phyloP scores from a whole-genome alignment of 2,888 invertebrate genomes.

The Cephus rjabovi region DNA sequence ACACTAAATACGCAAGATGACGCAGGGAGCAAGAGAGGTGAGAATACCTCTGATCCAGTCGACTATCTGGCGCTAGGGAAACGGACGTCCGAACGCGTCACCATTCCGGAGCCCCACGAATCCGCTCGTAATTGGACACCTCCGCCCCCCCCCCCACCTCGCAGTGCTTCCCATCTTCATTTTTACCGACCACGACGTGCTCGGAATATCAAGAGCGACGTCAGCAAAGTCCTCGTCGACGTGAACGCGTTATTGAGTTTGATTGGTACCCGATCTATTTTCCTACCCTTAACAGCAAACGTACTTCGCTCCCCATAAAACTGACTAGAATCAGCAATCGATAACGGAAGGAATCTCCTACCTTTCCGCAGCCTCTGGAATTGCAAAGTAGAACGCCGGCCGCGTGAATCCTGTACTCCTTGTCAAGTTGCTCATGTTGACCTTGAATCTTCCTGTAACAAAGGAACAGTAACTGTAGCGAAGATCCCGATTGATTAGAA shows the following conservation, averaged over 20 bases:
- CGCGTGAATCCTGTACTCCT: constrained; percentile 76
- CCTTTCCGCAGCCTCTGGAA: constrained; percentile 74
- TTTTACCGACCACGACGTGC: constrained; percentile 37
- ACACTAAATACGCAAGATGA: background rate
- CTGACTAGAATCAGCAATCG: background rate
- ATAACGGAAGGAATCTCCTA: constrained; percentile 52
- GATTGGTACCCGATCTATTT: constrained; percentile 44
- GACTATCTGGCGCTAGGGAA: background rate
- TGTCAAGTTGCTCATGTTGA: constrained; percentile 77
- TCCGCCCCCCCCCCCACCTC: background rate
- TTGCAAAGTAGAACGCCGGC: constrained; percentile 74
- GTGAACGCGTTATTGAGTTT: constrained; percentile 43
- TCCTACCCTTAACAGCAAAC: constrained; percentile 1
- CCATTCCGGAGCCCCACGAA: background rate
- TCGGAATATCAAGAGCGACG: constrained; percentile 34
- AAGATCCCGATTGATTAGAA: background rate
- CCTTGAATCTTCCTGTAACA: constrained; percentile 76
- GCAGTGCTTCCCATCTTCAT: constrained; percentile 48
- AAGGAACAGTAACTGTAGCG: background rate
- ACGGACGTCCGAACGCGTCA: background rate
- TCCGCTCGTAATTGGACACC: constrained; percentile 45
- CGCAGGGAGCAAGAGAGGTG: background rate
- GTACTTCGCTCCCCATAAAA: background rate
- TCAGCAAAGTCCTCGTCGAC: constrained; percentile 18
- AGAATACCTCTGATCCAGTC: background rate